These are phyloP conservation scores for Aphaenogaster rudis DNA, from an alignment of 1,140 invertebrate genomes.

Conservation along the genomic window DNA sequence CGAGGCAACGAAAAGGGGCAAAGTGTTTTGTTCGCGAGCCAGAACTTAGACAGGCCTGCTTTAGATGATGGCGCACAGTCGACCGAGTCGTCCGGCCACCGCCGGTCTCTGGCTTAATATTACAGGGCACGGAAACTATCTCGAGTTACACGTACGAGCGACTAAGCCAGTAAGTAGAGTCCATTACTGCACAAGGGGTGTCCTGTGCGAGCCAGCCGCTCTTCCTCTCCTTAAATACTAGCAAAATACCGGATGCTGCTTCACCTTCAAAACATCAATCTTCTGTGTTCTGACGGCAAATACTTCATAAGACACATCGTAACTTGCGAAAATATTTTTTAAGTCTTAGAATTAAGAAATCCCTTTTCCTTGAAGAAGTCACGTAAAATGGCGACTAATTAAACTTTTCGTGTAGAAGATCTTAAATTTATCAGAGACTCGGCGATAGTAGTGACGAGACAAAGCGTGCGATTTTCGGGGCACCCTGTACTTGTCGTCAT, in stretches of 20 bases:
- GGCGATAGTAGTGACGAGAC: not conserved
- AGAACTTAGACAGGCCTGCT: conserved; percentile 7
- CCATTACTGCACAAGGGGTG: conserved; percentile 58
- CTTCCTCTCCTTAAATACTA: not conserved
- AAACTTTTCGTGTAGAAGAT: not conserved
- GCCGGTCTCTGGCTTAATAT: conserved; percentile 51
- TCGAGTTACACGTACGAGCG: conserved; percentile 63
- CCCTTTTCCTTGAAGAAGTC: conserved; percentile 1
- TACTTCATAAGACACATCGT: not conserved
- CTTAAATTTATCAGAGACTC: not conserved
- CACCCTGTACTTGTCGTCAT: conserved; percentile 41
- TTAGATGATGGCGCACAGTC: conserved; percentile 35
- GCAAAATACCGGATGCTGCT: not conserved
- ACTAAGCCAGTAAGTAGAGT: conserved; percentile 53
- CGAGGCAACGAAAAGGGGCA: not conserved
- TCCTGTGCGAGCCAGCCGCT: not conserved
- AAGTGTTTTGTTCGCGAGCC: conserved; percentile 3
- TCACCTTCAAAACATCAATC: not conserved
- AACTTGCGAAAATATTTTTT: not conserved
- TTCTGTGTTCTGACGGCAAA: not conserved
- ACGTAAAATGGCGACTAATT: not conserved
- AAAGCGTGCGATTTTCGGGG: conserved; percentile 10
- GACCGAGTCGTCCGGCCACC: conserved; percentile 27
- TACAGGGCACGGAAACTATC: conserved; percentile 63
- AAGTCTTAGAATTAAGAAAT: not conserved